These are phyloP conservation scores for Bombus huntii DNA, from an alignment of 1,140 invertebrate genomes.

Conservation along the genomic window DNA sequence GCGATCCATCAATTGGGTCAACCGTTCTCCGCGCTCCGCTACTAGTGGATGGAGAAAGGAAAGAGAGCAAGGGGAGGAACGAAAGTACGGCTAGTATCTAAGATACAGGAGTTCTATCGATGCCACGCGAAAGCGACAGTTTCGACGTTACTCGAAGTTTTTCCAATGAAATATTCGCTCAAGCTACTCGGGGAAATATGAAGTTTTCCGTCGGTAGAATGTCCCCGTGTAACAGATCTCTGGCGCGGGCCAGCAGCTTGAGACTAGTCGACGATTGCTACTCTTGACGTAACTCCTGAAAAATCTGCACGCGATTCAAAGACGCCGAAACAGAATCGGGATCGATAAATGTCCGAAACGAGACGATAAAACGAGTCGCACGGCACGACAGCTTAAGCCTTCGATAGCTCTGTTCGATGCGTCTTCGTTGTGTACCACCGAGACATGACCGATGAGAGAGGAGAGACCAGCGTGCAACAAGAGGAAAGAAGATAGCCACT, in stretches of 20 bases:
- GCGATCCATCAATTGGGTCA: slow-evolving; percentile 56
- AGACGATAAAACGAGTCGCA: slow-evolving; percentile 65
- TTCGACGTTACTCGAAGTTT: neutral
- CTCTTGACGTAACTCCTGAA: too few species aligned
- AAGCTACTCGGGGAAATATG: neutral
- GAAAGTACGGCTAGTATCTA: neutral
- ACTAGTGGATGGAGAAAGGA: neutral
- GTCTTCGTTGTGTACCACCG: slow-evolving; percentile 46
- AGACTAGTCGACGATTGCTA: too few species aligned
- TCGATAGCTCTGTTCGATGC: slow-evolving; percentile 57
- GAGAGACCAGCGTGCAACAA: neutral
- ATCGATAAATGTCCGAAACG: slow-evolving; percentile 36
- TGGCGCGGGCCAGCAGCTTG: too few species aligned
- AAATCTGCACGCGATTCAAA: too few species aligned
- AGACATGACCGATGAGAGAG: slow-evolving; percentile 10
- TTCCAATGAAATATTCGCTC: neutral
- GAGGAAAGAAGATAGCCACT: neutral
- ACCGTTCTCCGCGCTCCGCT: neutral
- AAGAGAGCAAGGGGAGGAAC: neutral
- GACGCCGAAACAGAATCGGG: neutral
- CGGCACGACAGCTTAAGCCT: slow-evolving; percentile 61
- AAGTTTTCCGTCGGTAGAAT: too few species aligned
- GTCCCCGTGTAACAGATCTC: too few species aligned
- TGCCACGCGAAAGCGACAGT: neutral
- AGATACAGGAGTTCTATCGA: neutral